Conservation (phyloP, 2,113 vertebrate genomes). For the Noctilio leporinus region DNA sequence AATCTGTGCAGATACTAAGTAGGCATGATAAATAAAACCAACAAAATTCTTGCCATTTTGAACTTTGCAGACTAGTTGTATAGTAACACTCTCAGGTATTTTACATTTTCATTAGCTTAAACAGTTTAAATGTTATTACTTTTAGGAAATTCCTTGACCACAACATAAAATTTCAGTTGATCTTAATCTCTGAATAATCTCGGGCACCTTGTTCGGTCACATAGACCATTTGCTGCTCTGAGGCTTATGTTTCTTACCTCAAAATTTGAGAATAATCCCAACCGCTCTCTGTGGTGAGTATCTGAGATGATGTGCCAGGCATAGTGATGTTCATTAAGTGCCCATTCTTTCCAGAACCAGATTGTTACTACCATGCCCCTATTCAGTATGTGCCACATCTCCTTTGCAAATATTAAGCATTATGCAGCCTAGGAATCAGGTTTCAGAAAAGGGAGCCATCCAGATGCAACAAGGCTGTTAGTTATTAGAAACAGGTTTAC, state of each 20-base stretch:
- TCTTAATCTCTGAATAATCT: conserved; percentile 31
- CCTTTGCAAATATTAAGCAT: conserved; percentile 50
- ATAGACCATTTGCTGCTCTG: background rate
- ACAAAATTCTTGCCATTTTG: background rate
- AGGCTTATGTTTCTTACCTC: conserved; percentile 20
- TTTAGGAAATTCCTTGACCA: conserved; percentile 37
- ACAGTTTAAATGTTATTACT: background rate
- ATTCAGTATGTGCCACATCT: conserved; percentile 30
- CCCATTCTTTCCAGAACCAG: conserved; percentile 31
- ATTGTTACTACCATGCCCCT: background rate
- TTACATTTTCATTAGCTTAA: background rate
- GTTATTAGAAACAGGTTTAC: conserved; percentile 70
- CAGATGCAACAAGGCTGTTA: conserved; percentile 21
- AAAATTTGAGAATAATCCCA: conserved; percentile 3
- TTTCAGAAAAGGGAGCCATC: conserved; percentile 42
- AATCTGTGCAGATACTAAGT: background rate
- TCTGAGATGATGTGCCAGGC: background rate
- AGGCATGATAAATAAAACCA: background rate
- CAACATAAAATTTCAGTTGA: conserved; percentile 23
- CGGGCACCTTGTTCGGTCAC: background rate
- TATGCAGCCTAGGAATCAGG: conserved; percentile 18
- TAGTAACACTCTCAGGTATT: background rate
- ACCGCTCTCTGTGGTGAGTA: background rate
- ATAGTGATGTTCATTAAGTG: conserved; percentile 18
- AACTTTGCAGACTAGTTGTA: background rate